Conservation (phyloP, 2,113 vertebrate species). For the Coreoperca whiteheadi region DNA sequence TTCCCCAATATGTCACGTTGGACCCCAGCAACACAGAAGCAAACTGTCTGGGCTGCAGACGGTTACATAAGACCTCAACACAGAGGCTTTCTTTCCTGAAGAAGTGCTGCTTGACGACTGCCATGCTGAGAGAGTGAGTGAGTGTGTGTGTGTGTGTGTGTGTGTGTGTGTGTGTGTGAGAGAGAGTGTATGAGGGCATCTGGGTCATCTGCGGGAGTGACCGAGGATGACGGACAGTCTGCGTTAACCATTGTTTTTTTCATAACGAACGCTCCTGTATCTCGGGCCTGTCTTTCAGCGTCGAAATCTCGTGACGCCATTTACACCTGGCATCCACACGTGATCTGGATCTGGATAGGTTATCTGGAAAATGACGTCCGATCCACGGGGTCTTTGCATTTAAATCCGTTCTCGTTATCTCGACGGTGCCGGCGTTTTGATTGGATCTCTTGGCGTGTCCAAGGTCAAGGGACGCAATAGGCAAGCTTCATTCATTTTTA, state of each 20-base stretch:
- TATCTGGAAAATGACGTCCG: neutral
- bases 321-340: neutral
- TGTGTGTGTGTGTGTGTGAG: neutral
- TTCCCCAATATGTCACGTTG: conserved; percentile 10
- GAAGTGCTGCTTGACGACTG: neutral
- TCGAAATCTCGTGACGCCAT: no score
- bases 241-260: neutral
- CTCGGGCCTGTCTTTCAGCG: fast-evolving
- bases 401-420: no score
- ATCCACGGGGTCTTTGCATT: no score
- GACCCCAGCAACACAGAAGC: conserved; percentile 21
- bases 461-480: no score
- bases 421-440: no score
- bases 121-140: neutral
- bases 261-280: neutral
- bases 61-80: conserved; percentile 32
- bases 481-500: no score
- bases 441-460: no score
- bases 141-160: neutral
- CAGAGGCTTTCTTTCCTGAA: conserved; percentile 18
- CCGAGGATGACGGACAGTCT: neutral
- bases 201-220: neutral
- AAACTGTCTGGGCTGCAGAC: conserved; percentile 28
- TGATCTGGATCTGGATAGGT: neutral
- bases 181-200: neutral